Conservation (phyloP, 2,113 vertebrate species). For the Calidris pugnax region DNA sequence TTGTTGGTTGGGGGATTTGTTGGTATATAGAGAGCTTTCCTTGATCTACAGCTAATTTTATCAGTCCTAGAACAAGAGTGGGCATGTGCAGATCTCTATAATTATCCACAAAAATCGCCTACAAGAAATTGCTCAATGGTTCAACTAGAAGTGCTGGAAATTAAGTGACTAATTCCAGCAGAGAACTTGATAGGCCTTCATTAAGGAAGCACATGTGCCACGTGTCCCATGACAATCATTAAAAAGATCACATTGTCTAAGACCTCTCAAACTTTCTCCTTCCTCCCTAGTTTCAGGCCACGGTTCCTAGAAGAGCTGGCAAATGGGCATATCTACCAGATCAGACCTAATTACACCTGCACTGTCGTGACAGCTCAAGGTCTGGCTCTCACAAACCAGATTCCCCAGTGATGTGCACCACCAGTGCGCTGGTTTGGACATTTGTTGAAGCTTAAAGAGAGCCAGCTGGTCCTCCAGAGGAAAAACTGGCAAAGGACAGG, state of each 20-base stretch:
- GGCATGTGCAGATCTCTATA: background rate
- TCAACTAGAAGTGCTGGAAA: background rate
- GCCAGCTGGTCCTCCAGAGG: background rate
- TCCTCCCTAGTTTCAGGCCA: background rate
- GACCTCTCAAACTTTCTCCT: background rate
- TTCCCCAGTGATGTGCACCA: background rate
- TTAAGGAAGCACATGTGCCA: background rate
- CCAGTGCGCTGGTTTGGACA: background rate
- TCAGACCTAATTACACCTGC: background rate
- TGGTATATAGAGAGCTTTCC: background rate
- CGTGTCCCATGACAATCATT: background rate
- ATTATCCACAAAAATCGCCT: background rate
- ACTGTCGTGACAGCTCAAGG: background rate
- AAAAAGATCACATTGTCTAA: background rate
- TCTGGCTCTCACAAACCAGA: background rate
- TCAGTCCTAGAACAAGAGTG: background rate
- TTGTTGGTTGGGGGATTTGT: background rate
- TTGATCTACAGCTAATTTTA: background rate
- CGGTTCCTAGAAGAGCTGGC: background rate
- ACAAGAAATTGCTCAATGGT: background rate
- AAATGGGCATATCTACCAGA: background rate
- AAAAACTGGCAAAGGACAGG: background rate
- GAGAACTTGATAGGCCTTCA: background rate
- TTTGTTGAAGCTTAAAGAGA: background rate
- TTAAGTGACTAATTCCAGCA: background rate